Conservation (phyloP, 2,888 invertebrate genomes). For the Papilio gigon region DNA sequence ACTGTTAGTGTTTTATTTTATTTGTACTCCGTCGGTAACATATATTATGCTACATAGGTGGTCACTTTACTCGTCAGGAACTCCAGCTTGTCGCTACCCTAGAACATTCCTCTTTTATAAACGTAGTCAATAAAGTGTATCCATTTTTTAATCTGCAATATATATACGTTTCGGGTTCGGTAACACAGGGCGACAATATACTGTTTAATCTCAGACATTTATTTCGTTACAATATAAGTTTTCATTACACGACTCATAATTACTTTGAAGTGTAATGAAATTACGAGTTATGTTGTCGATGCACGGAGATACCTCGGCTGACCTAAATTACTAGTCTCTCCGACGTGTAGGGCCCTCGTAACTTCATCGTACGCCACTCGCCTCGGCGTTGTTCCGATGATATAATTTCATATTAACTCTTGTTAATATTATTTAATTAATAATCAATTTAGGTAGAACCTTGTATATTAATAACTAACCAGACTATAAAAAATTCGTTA, state of each 20-base stretch:
- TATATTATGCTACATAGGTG: too few species aligned
- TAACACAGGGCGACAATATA: too few species aligned
- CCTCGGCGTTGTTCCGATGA: background rate
- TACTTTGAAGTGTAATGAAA: background rate
- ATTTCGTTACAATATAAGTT: background rate
- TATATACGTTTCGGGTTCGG: too few species aligned
- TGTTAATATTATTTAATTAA: background rate
- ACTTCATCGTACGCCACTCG: slow-evolving; percentile 64
- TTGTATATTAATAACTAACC: too few species aligned
- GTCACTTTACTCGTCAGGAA: too few species aligned
- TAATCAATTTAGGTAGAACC: background rate
- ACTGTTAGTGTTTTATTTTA: too few species aligned
- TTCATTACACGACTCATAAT: background rate
- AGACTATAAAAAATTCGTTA: too few species aligned
- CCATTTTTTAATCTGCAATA: too few species aligned
- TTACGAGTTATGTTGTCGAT: background rate
- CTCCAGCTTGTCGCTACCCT: too few species aligned
- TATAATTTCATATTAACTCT: slow-evolving; percentile 5
- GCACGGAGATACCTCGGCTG: slow-evolving; percentile 49
- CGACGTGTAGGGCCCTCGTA: slow-evolving; percentile 58
- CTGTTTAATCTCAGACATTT: background rate
- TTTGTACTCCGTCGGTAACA: too few species aligned
- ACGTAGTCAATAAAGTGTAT: too few species aligned
- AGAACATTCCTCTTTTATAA: too few species aligned
- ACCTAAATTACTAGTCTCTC: slow-evolving; percentile 70